These are phyloP conservation scores for Rhadina sibilatrix DNA, from an alignment of 2,113 vertebrate species.

Conservation along the genomic window DNA sequence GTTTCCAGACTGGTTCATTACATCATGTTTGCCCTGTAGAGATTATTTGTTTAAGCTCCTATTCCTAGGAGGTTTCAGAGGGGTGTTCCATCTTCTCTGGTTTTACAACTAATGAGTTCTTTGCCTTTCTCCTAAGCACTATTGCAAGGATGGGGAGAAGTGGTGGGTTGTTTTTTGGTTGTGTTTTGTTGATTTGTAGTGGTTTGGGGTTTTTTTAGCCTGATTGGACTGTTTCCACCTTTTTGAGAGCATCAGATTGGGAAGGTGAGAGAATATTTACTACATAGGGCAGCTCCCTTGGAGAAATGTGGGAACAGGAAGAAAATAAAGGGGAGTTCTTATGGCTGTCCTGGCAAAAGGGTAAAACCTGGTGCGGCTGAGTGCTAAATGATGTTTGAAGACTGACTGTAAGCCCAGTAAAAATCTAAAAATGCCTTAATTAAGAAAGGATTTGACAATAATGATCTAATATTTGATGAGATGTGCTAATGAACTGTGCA, in stretches of 20 bases:
- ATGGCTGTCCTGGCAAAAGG: not conserved
- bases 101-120: not conserved
- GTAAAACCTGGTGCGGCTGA: not conserved
- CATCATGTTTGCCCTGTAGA: not conserved
- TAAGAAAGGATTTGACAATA: not conserved
- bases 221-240: not conserved
- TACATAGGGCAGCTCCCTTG: not conserved
- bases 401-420: not conserved
- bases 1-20: not conserved
- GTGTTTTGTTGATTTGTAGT: not conserved
- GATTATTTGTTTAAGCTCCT: not conserved
- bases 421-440: not conserved
- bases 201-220: not conserved
- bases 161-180: not conserved
- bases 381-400: not conserved
- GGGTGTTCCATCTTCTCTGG: not conserved
- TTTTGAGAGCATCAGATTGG: not conserved
- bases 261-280: not conserved
- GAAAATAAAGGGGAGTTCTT: not conserved
- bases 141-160: not conserved
- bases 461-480: not conserved
- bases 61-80: not conserved
- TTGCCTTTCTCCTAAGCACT: not conserved
- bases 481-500: not conserved
- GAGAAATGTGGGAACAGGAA: not conserved